Base-by-base conservation (phyloP, 2,113 vertebrate species). In the Zosterops hypoxanthus region DNA sequence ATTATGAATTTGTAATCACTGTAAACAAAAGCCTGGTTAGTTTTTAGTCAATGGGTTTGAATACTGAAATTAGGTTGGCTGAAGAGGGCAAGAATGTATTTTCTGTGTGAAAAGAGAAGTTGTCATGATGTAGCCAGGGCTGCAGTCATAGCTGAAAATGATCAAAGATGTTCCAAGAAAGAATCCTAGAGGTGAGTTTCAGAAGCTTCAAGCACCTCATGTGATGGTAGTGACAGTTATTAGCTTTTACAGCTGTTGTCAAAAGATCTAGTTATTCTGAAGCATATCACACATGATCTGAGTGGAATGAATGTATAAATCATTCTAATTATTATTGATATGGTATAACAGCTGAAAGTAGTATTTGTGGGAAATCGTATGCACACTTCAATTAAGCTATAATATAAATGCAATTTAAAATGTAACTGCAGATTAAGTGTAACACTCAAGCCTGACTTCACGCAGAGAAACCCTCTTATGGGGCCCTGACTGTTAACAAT, bases 401-500 rank as follows among this genome's bases (percentile, higher is more conserved):
- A 86, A 94, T 94, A 84, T 92, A 94, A 90, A 94, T 91, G 83
- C 90, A 94, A 89, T 95, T 96, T 92, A 80, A 96, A 95, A 90
- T 70, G 64, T 88, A 88, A 81, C 86, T 90, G 92, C 53, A 90
- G 90, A 92, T 94, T 94, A 96, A 94, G 68, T 81, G 86, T 84
- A 56, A 86, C 79, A 96, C 88, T 96, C 72, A 90, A 94, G 69
- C 82, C 76, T 95, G 82, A 94, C 87, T 93, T 93, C 93, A 94
- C 4, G 14, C 82, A 78, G 88, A 64, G 90, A 94, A 91, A 88
- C 46, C 49, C 81, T 86, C 86, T 95, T 86, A 71, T 17, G 65
- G 80, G 26, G 11, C 82, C 47, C 57, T 78, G 88, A 63, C 82
- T 93, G 70, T 90, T 92, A 91, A 79, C 47, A 86, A 29, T 90